Base-by-base conservation (phyloP, 1,140 invertebrate genomes). In the Bombus confusus region DNA sequence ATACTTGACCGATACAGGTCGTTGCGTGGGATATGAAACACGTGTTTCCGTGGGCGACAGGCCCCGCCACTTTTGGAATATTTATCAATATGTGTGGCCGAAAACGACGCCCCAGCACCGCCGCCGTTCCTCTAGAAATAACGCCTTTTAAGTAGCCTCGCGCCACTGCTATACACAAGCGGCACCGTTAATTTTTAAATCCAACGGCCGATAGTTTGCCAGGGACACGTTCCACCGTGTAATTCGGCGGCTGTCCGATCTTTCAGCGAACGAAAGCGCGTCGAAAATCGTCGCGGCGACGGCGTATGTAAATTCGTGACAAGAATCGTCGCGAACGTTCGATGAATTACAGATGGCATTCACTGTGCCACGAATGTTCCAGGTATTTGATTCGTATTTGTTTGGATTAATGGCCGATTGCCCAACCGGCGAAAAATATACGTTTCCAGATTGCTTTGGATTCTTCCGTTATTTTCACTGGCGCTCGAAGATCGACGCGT, bases 1-100 rank as follows among this genome's bases (percentile, higher is more conserved):
- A 90, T 89, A 90, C 85, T 90, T 89, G 88, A 89, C 87, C 87
- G 79, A 87, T 90, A 89, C 77, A 78, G 78, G 83, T 85, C 74
- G 85, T 76, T 57, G 79, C 75, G 80, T 89, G 85, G 87, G 84
- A 88, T 84, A 86, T 57, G 74, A 75, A 87, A 90, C 85, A 90
- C 85, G 77, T 90, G 86, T 89, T 85, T 86, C 78, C 78, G 79
- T 86, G 78, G 72, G 62, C 75, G 87, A 62, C 85, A 43, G 68
- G 71, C 64, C 52, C 43, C 86, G 69, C 78, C 72, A 82, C 72
- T 85, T 83, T 86, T 86, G 39, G 76, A 86, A 86, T 89, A 89
- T 86, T 88, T 77, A 83, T 80, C 43, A 37, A 71, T 80, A 59
- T 66, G n/a, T 52, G 43, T n/a, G 59, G 59, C 52, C 39, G 78